Evolutionary conservation across 1,140 invertebrate genomes (phyloP).

Genomic region (Adoxophyes honmai): DNA sequence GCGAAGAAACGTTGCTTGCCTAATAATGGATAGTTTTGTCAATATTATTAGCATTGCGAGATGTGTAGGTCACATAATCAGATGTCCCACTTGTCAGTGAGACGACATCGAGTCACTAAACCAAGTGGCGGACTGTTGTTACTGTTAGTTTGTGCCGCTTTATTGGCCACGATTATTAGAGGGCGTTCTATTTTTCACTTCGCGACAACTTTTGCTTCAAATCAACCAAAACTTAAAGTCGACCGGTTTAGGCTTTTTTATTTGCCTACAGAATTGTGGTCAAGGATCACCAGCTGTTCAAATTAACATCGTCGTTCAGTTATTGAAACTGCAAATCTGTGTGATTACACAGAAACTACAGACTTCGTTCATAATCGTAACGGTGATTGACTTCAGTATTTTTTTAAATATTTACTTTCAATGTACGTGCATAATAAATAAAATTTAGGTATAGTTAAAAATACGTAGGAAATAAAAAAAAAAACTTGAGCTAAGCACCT

Average conservation of each 20-base stretch:
- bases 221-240: background rate
- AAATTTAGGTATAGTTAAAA: too few relatives aligned
- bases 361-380: too few relatives aligned
- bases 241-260: background rate
- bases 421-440: too few relatives aligned
- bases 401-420: too few relatives aligned
- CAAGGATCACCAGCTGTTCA: constrained; percentile 3
- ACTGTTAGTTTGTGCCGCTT: constrained; percentile 38
- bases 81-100: constrained; percentile 55
- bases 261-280: background rate
- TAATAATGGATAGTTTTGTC: background rate
- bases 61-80: constrained; percentile 49
- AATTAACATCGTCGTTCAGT: background rate
- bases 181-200: constrained; percentile 23
- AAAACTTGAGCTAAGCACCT: too few relatives aligned
- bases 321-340: too few relatives aligned
- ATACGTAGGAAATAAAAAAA: too few relatives aligned
- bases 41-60: constrained; percentile 11
- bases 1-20: background rate
- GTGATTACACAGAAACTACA: too few relatives aligned
- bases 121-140: constrained; percentile 36
- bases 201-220: background rate
- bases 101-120: constrained; percentile 47
- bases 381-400: too few relatives aligned
- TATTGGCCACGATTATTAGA: constrained; percentile 31